phyloP scores from a whole-genome alignment of 2,888 invertebrate genomes.

The Agrenia bidenticulata region DNA sequence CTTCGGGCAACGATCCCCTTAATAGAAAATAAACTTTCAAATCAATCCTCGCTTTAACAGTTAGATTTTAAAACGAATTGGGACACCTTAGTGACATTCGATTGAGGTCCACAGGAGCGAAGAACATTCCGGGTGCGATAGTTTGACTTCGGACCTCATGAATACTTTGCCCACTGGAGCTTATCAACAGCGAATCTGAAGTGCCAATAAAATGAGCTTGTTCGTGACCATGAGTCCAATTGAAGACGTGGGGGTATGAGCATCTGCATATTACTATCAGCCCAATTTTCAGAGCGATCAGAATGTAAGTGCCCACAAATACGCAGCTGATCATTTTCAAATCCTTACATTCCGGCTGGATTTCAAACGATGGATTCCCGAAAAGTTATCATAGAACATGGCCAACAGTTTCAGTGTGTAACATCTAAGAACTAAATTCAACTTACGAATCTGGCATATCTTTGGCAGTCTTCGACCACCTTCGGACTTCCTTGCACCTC shows the following conservation, averaged over 20 bases:
- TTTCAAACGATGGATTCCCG: too few relatives aligned
- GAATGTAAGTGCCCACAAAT: slow-evolving; percentile 17
- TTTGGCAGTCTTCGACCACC: neutral
- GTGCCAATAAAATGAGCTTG: slow-evolving; percentile 20
- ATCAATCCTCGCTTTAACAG: neutral
- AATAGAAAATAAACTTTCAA: neutral
- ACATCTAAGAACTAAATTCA: too few relatives aligned
- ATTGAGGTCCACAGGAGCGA: slow-evolving; percentile 15
- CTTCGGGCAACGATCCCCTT: neutral
- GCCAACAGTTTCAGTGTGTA: too few relatives aligned
- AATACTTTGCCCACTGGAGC: neutral
- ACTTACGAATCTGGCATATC: neutral
- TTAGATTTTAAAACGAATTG: neutral
- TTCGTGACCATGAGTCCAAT: slow-evolving; percentile 25
- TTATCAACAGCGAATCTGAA: neutral
- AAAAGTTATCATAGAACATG: too few relatives aligned
- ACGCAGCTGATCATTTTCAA: neutral
- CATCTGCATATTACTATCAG: slow-evolving; percentile 18
- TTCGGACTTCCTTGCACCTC: neutral
- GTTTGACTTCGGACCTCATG: neutral
- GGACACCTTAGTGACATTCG: slow-evolving; percentile 3
- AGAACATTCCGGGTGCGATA: slow-evolving; percentile 10
- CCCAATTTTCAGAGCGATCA: slow-evolving; percentile 3
- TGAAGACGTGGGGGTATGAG: slow-evolving; percentile 30
- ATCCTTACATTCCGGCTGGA: neutral